Evolutionary conservation across 2,113 vertebrate genomes (phyloP).

Genomic region (Conger conger): DNA sequence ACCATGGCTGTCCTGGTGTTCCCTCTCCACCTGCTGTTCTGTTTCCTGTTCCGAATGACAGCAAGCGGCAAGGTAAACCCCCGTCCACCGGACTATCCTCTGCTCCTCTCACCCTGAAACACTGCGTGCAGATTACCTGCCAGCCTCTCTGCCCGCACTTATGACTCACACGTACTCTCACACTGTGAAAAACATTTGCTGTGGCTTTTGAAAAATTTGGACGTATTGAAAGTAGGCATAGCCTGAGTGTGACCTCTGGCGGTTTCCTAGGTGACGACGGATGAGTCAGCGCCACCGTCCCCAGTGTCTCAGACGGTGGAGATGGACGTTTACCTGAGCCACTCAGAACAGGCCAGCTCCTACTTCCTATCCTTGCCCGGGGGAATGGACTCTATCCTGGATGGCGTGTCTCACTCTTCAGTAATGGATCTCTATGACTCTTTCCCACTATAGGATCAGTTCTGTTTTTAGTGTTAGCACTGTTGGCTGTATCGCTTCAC

Average conservation of each 20-base stretch:
- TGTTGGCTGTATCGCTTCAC: not conserved
- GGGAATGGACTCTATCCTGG: constrained; percentile 49
- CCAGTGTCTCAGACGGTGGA: constrained; percentile 66
- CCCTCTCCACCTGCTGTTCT: constrained; percentile 71
- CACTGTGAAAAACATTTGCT: not conserved
- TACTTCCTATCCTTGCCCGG: constrained; percentile 65
- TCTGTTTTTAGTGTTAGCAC: not conserved
- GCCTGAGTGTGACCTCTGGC: not conserved
- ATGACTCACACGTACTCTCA: not conserved
- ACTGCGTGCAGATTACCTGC: not conserved
- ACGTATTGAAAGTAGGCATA: not conserved
- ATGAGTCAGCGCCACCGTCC: constrained; percentile 57
- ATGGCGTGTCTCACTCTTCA: constrained; percentile 57
- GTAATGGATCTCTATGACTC: constrained; percentile 54
- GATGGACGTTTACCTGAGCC: constrained; percentile 67
- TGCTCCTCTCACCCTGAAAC: not conserved
- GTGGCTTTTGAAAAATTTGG: not conserved
- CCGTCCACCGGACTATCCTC: not conserved
- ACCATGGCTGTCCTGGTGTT: constrained; percentile 62
- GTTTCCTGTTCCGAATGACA: constrained; percentile 67
- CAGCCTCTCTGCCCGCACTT: not conserved
- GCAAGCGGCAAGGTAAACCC: constrained; percentile 60
- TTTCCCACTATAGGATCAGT: not conserved
- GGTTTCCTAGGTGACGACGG: constrained; percentile 61
- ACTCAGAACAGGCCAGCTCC: constrained; percentile 51